Evolutionary conservation across 1,140 invertebrate species (phyloP).

Genomic region (Dendroctonus ponderosae): DNA sequence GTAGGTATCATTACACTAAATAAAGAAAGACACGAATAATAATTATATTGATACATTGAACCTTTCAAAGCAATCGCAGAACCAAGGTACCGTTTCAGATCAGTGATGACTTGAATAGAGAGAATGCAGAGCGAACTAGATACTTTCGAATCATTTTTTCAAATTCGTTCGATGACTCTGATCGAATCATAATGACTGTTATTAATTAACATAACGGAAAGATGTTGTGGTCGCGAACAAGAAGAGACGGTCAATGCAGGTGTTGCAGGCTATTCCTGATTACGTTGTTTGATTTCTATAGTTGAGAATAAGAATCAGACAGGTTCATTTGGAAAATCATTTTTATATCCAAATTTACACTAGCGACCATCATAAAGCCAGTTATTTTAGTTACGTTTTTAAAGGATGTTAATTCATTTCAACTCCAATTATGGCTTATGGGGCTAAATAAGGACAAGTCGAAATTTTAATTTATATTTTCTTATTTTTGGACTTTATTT

Average conservation of each 20-base stretch:
- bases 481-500: too few relatives aligned
- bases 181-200: constrained; percentile 28
- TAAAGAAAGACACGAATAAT: not conserved
- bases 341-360: too few relatives aligned
- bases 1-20: too few relatives aligned
- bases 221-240: constrained; percentile 14
- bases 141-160: constrained; percentile 20
- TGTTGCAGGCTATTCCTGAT: constrained; percentile 17
- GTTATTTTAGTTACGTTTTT: too few relatives aligned
- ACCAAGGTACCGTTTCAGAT: constrained; percentile 16
- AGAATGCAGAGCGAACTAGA: constrained; percentile 6
- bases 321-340: too few relatives aligned
- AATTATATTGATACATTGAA: not conserved
- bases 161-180: constrained; percentile 11
- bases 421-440: too few relatives aligned
- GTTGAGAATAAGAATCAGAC: not conserved
- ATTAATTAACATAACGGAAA: constrained; percentile 29
- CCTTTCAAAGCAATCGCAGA: constrained; percentile 2
- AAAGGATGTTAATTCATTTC: too few relatives aligned
- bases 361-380: too few relatives aligned
- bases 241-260: constrained; percentile 16
- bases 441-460: too few relatives aligned
- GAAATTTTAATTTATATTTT: too few relatives aligned
- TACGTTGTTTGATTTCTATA: constrained; percentile 9
- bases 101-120: constrained; percentile 20